Evolutionary conservation across 2,888 invertebrate species (phyloP).

Genomic region (Crematogaster levior): DNA sequence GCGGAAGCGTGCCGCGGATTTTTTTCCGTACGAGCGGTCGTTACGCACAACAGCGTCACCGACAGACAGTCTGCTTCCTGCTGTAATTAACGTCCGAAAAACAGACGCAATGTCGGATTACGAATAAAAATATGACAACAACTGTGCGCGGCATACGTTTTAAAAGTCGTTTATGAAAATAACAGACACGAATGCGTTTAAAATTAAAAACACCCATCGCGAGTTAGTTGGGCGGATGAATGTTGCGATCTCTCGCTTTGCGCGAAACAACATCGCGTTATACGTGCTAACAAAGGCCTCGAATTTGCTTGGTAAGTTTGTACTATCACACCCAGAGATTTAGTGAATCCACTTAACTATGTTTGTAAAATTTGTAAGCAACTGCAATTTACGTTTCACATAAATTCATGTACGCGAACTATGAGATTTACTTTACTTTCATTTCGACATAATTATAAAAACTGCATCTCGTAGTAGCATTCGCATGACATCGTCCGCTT

Average conservation of each 20-base stretch:
- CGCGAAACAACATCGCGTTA: constrained; percentile 20
- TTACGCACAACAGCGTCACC: constrained; percentile 52
- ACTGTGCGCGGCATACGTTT: constrained; percentile 22
- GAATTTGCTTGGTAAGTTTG: constrained; percentile 39
- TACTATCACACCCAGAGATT: constrained; percentile 17
- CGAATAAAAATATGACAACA: constrained; percentile 52
- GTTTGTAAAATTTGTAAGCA: constrained; percentile 32
- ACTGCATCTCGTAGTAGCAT: no score
- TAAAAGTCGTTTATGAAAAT: constrained; percentile 44
- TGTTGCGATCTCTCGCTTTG: constrained; percentile 19
- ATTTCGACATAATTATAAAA: constrained; percentile 15
- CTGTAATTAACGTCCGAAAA: constrained; percentile 50
- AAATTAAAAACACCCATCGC: constrained; percentile 50
- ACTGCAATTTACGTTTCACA: constrained; percentile 19
- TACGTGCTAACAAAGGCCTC: constrained; percentile 38
- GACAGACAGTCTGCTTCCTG: constrained; percentile 25
- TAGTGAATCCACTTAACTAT: constrained; percentile 28
- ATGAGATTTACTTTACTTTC: constrained; percentile 9
- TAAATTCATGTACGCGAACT: constrained; percentile 15
- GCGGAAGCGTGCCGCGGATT: constrained; percentile 26
- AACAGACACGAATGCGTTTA: constrained; percentile 39
- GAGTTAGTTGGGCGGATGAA: constrained; percentile 42
- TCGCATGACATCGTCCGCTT: not conserved
- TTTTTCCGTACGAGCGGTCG: constrained; percentile 47
- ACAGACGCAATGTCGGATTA: constrained; percentile 43